Evolutionary conservation across 1,140 invertebrate species (phyloP).

Genomic region (Holcopasites calliopsidis): DNA sequence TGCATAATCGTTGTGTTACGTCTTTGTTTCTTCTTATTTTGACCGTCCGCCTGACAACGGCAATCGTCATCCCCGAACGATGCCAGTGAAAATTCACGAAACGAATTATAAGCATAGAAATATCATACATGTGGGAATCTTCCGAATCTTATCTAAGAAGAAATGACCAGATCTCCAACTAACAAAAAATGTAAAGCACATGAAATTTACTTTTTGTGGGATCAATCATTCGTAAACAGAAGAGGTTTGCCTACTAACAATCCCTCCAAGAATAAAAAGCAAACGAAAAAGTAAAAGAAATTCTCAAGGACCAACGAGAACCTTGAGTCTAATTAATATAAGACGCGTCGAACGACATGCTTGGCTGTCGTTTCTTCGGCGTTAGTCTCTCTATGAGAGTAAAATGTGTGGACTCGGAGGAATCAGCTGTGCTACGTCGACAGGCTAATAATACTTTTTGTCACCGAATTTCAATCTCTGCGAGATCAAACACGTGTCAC

Average conservation of each 20-base stretch:
- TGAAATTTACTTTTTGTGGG: too few species aligned
- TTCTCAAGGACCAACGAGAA: not conserved
- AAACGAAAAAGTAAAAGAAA: not conserved
- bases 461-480: conserved; percentile 32
- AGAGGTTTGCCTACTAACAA: too few species aligned
- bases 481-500: conserved; percentile 45
- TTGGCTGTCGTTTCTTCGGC: not conserved
- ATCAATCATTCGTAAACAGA: too few species aligned
- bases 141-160: not conserved
- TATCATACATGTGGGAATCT: not conserved
- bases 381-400: not conserved
- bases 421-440: conserved; percentile 17
- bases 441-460: conserved; percentile 40
- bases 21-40: conserved; percentile 73
- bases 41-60: conserved; percentile 58
- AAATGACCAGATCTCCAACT: not conserved
- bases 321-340: not conserved
- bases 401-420: not conserved
- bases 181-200: too few species aligned
- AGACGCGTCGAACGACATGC: not conserved
- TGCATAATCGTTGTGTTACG: conserved; percentile 78
- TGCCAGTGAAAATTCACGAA: not conserved
- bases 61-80: conserved; percentile 12
- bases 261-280: not conserved
- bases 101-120: not conserved